Evolutionary conservation across 2,888 invertebrate genomes (phyloP).

Genomic region (Drosophila ochracea): DNA sequence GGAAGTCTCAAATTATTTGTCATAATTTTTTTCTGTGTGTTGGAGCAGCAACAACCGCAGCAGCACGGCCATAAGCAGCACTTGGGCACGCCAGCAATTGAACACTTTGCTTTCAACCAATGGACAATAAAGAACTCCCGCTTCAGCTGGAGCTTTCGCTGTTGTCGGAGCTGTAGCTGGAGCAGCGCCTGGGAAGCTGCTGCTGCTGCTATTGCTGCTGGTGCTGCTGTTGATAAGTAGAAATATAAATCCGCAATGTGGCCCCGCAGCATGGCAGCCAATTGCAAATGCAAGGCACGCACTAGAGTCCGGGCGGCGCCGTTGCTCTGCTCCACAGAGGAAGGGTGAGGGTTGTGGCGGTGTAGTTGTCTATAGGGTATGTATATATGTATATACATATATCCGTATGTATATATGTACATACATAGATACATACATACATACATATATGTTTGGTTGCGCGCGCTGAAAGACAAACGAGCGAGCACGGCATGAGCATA

Average conservation of each 20-base stretch:
- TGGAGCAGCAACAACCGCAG: slow-evolving; percentile 5
- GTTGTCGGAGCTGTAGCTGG: slow-evolving; percentile 34
- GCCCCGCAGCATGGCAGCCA: slow-evolving; percentile 36
- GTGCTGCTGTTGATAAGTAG: slow-evolving; percentile 51
- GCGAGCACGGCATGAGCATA: slow-evolving; percentile 76
- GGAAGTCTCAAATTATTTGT: background rate
- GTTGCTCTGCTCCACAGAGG: too few relatives aligned
- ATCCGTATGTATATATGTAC: slow-evolving; percentile 6
- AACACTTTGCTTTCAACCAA: slow-evolving; percentile 58
- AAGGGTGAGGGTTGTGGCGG: slow-evolving; percentile 1
- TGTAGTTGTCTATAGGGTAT: slow-evolving; percentile 23
- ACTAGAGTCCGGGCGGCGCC: slow-evolving; percentile 65
- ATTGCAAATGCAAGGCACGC: slow-evolving; percentile 74
- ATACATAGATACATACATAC: background rate
- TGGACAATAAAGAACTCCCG: slow-evolving; percentile 49
- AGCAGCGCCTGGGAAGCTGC: slow-evolving; percentile 47
- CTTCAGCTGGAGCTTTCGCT: slow-evolving; percentile 33
- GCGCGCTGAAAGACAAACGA: slow-evolving; percentile 72
- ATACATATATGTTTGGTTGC: slow-evolving; percentile 36
- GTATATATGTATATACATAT: background rate
- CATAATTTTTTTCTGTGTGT: background rate
- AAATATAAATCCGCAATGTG: slow-evolving; percentile 59
- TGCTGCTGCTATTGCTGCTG: slow-evolving; percentile 56
- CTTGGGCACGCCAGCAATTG: slow-evolving; percentile 61
- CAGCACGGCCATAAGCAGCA: slow-evolving; percentile 39